Conservation (phyloP, 2,888 invertebrate genomes). For the Cantharis rustica region DNA sequence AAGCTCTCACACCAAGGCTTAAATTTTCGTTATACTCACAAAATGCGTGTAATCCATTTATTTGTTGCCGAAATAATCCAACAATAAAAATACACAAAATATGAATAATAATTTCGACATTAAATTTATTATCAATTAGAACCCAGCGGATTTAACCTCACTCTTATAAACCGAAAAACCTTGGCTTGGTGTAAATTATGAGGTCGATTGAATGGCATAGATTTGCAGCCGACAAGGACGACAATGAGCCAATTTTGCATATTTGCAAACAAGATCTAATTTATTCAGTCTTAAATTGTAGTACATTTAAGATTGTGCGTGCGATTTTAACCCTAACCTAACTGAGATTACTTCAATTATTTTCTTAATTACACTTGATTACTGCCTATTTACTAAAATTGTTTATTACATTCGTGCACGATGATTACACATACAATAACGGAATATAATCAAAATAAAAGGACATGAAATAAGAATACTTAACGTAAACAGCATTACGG, state of each 20-base stretch:
- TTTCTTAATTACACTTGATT: slow-evolving; percentile 3
- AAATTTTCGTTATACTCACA: neutral
- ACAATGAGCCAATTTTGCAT: neutral
- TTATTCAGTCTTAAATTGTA: slow-evolving; percentile 6
- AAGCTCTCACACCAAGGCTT: neutral
- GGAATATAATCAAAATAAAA: neutral
- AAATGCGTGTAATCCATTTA: neutral
- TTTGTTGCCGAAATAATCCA: neutral
- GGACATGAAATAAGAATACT: neutral
- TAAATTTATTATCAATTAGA: neutral
- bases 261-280: slow-evolving; percentile 1
- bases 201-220: neutral
- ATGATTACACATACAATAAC: neutral
- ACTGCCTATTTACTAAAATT: neutral
- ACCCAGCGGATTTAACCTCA: neutral
- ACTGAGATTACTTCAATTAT: neutral
- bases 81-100: neutral
- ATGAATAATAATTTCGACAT: neutral
- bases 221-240: neutral
- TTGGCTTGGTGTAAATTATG: neutral
- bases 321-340: slow-evolving; percentile 2
- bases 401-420: neutral
- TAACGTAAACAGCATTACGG: neutral
- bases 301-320: slow-evolving; percentile 10
- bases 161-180: neutral